Evolutionary conservation across 2,888 invertebrate species (phyloP), one percentile per base, ranked within the genome.

Genomic region (Formica aserva): DNA sequence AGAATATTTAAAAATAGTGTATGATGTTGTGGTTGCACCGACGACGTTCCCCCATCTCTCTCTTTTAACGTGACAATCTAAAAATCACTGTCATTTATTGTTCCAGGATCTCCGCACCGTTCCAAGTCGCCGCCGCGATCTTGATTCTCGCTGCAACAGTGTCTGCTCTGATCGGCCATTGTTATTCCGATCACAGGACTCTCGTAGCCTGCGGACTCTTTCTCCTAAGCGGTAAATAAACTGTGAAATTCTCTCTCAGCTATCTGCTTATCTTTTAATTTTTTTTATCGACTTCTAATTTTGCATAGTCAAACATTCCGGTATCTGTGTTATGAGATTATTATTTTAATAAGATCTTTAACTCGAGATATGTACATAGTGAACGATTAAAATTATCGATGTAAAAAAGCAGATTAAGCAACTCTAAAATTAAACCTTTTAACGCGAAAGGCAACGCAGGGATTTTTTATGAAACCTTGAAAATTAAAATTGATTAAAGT

Each of bases 81-180:
- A 76, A 76, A 41, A 26, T 4, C 4, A 13, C 22, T 41, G 15
- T 69, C 18, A 18, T 74, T n/a, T 41, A 13, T 92, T 92, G 89
- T 96, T 95, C 82, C 95, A 96, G 96, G 92, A 95, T 96, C 91
- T 96, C 96, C 85, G 96, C 96, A 77, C 95, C 96, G 66, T 95
- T 96, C 90, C 95, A 96, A 92, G 95, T 96, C 84, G 95, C 95
- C 60, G 96, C 96, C 48, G 95, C 95, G 63, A 92, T 95, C 71
- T 93, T 96, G 89, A 93, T 96, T 86, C 93, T 96, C 76, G 96
- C 96, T 29, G 94, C 94, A 29, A 96, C 96, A 60, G 94, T 96
- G 90, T 96, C 96, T 82, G 96, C 96, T 41, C 93, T 96, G 86
- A 95, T 96, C 91, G 96, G 96, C 75, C 96, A 96, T 91, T 96